Evolutionary conservation across 1,140 invertebrate species (phyloP), one percentile per base, ranked within the genome.

Genomic region (Diorhabda sublineata): DNA sequence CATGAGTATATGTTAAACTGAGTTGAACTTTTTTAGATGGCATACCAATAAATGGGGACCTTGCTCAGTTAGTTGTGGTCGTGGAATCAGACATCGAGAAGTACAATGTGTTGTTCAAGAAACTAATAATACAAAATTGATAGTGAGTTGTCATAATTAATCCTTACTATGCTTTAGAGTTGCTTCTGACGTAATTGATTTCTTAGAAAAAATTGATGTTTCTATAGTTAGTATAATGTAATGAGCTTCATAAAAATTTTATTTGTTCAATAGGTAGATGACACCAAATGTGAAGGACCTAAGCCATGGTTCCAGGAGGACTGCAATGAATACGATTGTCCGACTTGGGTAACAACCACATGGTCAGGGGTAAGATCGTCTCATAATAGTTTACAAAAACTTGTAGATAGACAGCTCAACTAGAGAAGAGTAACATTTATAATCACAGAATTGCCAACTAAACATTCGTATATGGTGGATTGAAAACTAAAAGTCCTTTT

Each of bases 1-100:
- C 26, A 26, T 26, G 26, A 26, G 26, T 26, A 26, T 26, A 26
- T 26, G 26, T 26, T 26, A 26, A 26, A 26, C 26, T 26, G 26
- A 1, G 26, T 26, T 26, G 26, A 26, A 26, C 9, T 57, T 62
- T 82, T 83, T 69, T 82, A 97, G 95, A 79, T 98, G 95, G 95
- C 87, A 92, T 74, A 87, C 90, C n/a, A 91, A 91, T 57, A 90
- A 94, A 71, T 98, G 95, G 94, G 91, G 90, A 61, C 80, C 86
- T 47, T 96, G 95, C 82, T 91, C 90, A 60, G 87, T 86, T 4
- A 89, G 85, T n/a, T 97, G 95, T 78, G 94, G 93, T 2, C 91
- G 91, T 52, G 94, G 94, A 26, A 86, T 88, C 56, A 85, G 89
- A 75, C 86, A 88, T 43, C 85, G 94, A 45, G 83, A 88, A 66